phyloP scores from a whole-genome alignment of 1,140 invertebrate genomes.

The Trichonephila clavata region DNA sequence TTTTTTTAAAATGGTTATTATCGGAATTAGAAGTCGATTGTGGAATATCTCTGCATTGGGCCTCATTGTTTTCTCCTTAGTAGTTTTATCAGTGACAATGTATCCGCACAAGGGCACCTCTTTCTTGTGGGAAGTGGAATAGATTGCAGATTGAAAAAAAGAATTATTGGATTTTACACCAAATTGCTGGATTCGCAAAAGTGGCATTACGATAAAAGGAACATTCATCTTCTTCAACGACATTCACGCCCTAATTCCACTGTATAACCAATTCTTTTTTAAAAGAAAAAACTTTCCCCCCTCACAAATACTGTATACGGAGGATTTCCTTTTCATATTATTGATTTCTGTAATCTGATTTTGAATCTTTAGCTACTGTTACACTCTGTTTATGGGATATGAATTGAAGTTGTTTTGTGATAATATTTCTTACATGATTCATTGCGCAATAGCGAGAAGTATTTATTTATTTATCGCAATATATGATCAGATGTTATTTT shows the following conservation, averaged over 20 bases:
- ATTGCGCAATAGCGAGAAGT: no score
- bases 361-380: no score
- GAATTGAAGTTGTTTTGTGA: no score
- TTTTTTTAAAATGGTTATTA: background rate
- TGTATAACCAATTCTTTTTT: background rate
- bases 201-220: conserved; percentile 28
- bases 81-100: conserved; percentile 3
- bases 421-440: no score
- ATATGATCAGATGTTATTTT: no score
- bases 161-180: background rate
- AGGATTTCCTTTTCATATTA: background rate
- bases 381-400: no score
- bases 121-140: background rate
- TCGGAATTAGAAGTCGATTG: background rate
- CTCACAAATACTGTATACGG: background rate
- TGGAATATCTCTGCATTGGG: background rate
- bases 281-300: background rate
- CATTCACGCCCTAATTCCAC: background rate
- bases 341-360: background rate
- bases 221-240: conserved; percentile 17
- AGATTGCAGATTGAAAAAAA: background rate
- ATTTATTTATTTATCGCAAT: no score
- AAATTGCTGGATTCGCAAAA: background rate
- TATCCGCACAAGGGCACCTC: background rate
- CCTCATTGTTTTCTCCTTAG: conserved; percentile 17